phyloP scores from a whole-genome alignment of 2,888 invertebrate species.

The Parascotia fuliginaria region DNA sequence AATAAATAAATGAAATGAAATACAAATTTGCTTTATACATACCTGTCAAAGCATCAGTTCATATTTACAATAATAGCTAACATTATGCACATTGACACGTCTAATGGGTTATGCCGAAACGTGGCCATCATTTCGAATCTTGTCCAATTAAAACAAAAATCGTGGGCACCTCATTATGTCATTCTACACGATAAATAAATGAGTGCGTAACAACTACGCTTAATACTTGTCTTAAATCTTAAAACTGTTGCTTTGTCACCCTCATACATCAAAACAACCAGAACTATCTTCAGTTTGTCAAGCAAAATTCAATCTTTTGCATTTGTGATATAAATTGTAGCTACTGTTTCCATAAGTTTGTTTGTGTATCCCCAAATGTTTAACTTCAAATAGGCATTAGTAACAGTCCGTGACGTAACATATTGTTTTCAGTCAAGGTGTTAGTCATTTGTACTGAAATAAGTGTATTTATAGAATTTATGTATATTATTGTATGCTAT shows the following conservation, averaged over 20 bases:
- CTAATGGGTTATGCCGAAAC: slow-evolving; percentile 30
- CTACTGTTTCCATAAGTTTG: slow-evolving; percentile 20
- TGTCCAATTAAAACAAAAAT: slow-evolving; percentile 61
- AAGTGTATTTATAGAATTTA: slow-evolving; percentile 24
- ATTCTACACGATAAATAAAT: slow-evolving; percentile 73
- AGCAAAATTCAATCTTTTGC: slow-evolving; percentile 26
- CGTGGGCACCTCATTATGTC: slow-evolving; percentile 71
- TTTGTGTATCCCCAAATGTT: slow-evolving; percentile 59
- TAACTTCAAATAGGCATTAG: slow-evolving; percentile 70
- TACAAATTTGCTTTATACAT: background rate
- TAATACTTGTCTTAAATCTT: slow-evolving; percentile 72
- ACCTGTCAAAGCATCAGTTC: background rate
- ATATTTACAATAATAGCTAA: background rate
- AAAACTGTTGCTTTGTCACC: slow-evolving; percentile 66
- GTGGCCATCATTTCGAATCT: slow-evolving; percentile 43
- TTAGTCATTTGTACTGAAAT: slow-evolving; percentile 40
- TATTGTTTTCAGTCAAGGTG: slow-evolving; percentile 60
- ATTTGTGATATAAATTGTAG: background rate
- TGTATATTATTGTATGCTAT: background rate
- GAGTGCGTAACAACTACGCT: slow-evolving; percentile 55
- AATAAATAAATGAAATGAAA: background rate
- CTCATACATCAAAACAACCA: slow-evolving; percentile 52
- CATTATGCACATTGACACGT: slow-evolving; percentile 25
- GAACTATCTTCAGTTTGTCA: background rate
- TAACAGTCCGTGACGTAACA: slow-evolving; percentile 64